Evolutionary conservation across 2,888 invertebrate species (phyloP).

Genomic region (Adelphocoris suturalis): DNA sequence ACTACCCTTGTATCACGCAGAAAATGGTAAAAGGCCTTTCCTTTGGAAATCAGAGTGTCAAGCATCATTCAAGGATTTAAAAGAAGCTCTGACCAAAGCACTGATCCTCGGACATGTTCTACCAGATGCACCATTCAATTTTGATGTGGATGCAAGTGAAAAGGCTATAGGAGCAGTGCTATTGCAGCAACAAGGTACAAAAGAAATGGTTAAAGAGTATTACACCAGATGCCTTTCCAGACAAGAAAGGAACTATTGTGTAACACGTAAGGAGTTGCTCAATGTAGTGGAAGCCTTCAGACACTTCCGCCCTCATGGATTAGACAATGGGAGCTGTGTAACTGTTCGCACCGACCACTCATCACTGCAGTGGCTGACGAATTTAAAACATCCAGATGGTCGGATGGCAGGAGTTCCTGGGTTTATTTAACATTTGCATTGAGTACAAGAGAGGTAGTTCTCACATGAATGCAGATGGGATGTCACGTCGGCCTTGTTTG

Average conservation of each 20-base stretch:
- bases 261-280: no score
- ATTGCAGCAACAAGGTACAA: not conserved
- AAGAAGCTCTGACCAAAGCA: conserved; percentile 2
- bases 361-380: no score
- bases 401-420: no score
- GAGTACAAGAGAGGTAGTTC: no score
- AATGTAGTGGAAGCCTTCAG: no score
- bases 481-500: no score
- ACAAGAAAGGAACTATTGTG: conserved; percentile 29
- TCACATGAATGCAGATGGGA: no score
- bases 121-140: not conserved
- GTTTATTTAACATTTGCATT: no score
- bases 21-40: not conserved
- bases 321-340: no score
- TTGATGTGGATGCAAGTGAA: conserved; percentile 41
- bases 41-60: not conserved
- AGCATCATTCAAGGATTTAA: not conserved
- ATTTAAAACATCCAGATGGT: no score
- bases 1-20: not conserved
- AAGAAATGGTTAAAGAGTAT: not conserved
- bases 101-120: conserved; percentile 22
- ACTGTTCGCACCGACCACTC: no score
- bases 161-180: conserved; percentile 40
- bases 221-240: conserved; percentile 18
- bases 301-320: no score